A percentile compares a stretch with the other conserved stretches of the same genome.
These are phyloP conservation scores for Lithophane leautieri DNA, from an alignment of 2,888 invertebrate genomes.

Conservation along the genomic window DNA sequence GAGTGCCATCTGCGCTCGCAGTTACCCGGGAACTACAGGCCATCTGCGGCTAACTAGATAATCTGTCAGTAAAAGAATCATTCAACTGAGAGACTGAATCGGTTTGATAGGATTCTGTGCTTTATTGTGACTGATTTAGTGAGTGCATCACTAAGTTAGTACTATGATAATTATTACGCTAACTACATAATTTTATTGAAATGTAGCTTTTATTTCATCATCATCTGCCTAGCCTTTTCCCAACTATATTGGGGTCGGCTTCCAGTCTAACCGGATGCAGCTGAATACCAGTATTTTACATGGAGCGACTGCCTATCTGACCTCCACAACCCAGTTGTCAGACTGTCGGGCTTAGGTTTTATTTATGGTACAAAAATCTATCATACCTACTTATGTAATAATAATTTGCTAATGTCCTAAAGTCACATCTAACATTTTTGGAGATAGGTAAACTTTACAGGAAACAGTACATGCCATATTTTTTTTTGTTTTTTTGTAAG, in stretches of 20 bases:
- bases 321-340: too few relatives aligned
- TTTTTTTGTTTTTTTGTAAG: background rate
- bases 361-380: too few relatives aligned
- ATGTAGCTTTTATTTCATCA: background rate
- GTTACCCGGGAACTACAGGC: slow-evolving; percentile 30
- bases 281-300: too few relatives aligned
- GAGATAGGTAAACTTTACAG: background rate
- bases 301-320: too few relatives aligned
- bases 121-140: background rate
- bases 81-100: slow-evolving; percentile 7
- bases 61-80: slow-evolving; percentile 41
- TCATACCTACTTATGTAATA: too few relatives aligned
- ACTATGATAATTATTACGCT: background rate
- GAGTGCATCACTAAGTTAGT: background rate
- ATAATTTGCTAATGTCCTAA: background rate
- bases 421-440: background rate
- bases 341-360: too few relatives aligned
- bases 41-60: slow-evolving; percentile 55
- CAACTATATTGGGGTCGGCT: too few relatives aligned
- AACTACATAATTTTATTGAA: background rate
- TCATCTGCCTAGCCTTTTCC: too few relatives aligned
- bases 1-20: slow-evolving; percentile 48
- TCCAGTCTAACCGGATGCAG: too few relatives aligned
- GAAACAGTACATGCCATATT: background rate
- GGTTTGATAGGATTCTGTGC: background rate